Conservation (phyloP, 2,888 invertebrate species). For the Linnaemya vulpina region DNA sequence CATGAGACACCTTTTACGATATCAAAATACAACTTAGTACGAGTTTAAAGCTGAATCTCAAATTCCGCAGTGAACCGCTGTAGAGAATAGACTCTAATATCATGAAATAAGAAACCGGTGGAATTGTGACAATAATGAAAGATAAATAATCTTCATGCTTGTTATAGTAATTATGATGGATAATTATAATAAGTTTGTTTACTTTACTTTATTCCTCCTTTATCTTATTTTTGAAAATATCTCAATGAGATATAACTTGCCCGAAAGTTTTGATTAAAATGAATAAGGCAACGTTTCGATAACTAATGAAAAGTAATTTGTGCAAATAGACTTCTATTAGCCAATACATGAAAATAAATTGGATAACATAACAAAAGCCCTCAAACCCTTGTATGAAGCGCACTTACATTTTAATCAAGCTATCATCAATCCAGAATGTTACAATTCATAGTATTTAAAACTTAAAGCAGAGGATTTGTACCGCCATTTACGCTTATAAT, state of each 20-base stretch:
- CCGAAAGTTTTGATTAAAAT: not conserved
- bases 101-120: too few relatives aligned
- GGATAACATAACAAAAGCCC: not conserved
- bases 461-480: constrained; percentile 24
- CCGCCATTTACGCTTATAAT: constrained; percentile 79
- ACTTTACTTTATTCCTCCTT: too few relatives aligned
- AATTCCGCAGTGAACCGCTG: too few relatives aligned
- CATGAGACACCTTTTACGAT: too few relatives aligned
- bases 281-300: not conserved
- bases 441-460: constrained; percentile 42
- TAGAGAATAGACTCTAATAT: too few relatives aligned
- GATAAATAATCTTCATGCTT: too few relatives aligned
- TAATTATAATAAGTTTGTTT: too few relatives aligned
- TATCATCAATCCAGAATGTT: constrained; percentile 6
- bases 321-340: constrained; percentile 17
- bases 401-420: constrained; percentile 33
- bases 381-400: not conserved
- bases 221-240: not conserved
- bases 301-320: constrained; percentile 24
- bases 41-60: too few relatives aligned
- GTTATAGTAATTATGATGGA: too few relatives aligned
- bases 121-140: too few relatives aligned
- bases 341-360: constrained; percentile 3
- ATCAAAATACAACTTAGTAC: too few relatives aligned
- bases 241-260: not conserved